Evolutionary conservation across 2,888 invertebrate species (phyloP).

Genomic region (Bellardia pandia): DNA sequence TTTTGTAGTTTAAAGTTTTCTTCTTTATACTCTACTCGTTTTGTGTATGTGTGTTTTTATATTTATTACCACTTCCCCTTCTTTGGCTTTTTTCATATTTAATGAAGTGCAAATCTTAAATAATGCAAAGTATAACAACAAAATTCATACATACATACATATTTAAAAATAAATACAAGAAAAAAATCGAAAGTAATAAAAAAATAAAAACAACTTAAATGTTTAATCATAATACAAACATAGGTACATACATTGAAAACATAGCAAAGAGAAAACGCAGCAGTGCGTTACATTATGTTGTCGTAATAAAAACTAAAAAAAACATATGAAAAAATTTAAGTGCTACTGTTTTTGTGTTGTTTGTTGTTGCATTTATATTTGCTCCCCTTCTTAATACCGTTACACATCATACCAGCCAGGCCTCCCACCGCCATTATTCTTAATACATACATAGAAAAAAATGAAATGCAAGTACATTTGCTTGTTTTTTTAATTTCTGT

Average conservation of each 20-base stretch:
- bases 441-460: not conserved
- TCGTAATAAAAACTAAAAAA: constrained; percentile 12
- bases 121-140: constrained; percentile 9
- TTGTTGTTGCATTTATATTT: not conserved
- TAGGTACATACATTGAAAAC: not conserved
- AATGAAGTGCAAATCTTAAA: constrained; percentile 35
- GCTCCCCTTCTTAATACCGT: constrained; percentile 9
- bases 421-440: not conserved
- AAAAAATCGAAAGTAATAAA: constrained; percentile 53
- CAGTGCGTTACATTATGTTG: constrained; percentile 45
- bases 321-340: not conserved
- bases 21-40: not conserved
- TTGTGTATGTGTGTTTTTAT: not conserved
- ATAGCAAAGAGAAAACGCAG: constrained; percentile 27
- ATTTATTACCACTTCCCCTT: not conserved
- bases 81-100: not conserved
- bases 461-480: not conserved
- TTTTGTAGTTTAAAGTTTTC: constrained; percentile 8
- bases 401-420: constrained; percentile 4
- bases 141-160: not conserved
- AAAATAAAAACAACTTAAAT: constrained; percentile 16
- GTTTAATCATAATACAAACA: constrained; percentile 12
- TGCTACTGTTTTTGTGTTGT: not conserved
- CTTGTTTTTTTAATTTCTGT: not conserved
- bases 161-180: constrained; percentile 23